phyloP scores from a whole-genome alignment of 2,797 vertebrate genomes.

The Echeneis naucrates region DNA sequence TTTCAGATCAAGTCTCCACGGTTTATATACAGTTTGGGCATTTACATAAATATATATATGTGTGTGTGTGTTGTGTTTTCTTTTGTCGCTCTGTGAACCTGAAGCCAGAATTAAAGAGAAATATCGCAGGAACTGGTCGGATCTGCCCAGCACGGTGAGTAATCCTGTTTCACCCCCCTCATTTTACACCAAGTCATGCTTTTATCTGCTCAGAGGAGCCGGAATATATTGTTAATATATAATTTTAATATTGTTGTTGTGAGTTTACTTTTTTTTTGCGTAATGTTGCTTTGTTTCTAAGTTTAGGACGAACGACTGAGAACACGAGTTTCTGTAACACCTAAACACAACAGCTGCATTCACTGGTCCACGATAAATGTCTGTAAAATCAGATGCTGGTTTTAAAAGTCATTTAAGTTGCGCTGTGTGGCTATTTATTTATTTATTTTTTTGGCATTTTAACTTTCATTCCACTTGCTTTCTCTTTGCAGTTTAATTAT shows the following conservation, averaged over 20 bases:
- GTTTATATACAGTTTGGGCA: too few relatives aligned
- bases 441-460: too few relatives aligned
- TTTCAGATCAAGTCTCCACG: too few relatives aligned
- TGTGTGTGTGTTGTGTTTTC: fast-evolving
- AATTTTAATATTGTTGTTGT: neutral
- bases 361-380: too few relatives aligned
- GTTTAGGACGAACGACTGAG: neutral
- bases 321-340: too few relatives aligned
- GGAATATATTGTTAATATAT: too few relatives aligned
- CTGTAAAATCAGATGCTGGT: too few relatives aligned
- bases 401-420: too few relatives aligned
- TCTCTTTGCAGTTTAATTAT: neutral
- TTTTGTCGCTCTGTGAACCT: neutral
- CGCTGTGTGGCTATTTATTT: too few relatives aligned
- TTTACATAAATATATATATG: too few relatives aligned
- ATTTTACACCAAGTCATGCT: neutral
- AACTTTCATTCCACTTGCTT: neutral
- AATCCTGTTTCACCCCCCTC: neutral
- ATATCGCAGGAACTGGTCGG: fast-evolving
- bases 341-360: too few relatives aligned
- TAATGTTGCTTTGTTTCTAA: neutral
- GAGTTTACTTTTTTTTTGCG: neutral
- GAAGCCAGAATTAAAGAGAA: constrained; percentile 37
- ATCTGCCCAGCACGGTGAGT: constrained; percentile 9
- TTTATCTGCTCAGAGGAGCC: too few relatives aligned